phyloP scores from a whole-genome alignment of 2,888 invertebrate species.

The Apamea sordens region DNA sequence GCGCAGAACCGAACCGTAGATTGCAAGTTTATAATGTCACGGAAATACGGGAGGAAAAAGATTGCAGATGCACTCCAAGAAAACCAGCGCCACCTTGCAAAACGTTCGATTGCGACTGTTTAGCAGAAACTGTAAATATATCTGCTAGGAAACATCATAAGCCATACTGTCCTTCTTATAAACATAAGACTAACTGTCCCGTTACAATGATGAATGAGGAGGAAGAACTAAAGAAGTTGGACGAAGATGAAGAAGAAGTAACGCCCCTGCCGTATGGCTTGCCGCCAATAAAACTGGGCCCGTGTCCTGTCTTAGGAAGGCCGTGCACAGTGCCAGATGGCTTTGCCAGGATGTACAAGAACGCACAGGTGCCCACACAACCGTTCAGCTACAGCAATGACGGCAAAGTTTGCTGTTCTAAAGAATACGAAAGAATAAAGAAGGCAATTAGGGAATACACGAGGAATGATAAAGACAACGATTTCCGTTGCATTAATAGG shows the following conservation, averaged over 20 bases:
- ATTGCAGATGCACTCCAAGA: conserved; percentile 84
- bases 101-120: conserved; percentile 85
- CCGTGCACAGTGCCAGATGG: conserved; percentile 86
- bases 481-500: conserved; percentile 83
- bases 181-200: conserved; percentile 83
- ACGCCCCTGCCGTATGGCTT: conserved; percentile 85
- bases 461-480: conserved; percentile 82
- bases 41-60: conserved; percentile 79
- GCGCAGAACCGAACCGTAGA: conserved; percentile 30
- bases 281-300: conserved; percentile 85
- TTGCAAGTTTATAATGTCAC: conserved; percentile 74
- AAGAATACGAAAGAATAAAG: conserved; percentile 86
- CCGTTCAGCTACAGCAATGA: conserved; percentile 84
- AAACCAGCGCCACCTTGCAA: conserved; percentile 83
- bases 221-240: conserved; percentile 77
- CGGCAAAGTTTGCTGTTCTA: conserved; percentile 87
- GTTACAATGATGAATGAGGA: conserved; percentile 80
- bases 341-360: conserved; percentile 86
- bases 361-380: conserved; percentile 75
- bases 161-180: conserved; percentile 84
- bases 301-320: conserved; percentile 86
- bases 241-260: conserved; percentile 83
- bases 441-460: conserved; percentile 85
- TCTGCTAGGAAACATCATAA: conserved; percentile 81
- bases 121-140: conserved; percentile 75